Percentiles rank a stretch among this genome's conserved stretches.
Conservation (phyloP, 2,797 vertebrate genomes). For the Ficedula albicollis region DNA sequence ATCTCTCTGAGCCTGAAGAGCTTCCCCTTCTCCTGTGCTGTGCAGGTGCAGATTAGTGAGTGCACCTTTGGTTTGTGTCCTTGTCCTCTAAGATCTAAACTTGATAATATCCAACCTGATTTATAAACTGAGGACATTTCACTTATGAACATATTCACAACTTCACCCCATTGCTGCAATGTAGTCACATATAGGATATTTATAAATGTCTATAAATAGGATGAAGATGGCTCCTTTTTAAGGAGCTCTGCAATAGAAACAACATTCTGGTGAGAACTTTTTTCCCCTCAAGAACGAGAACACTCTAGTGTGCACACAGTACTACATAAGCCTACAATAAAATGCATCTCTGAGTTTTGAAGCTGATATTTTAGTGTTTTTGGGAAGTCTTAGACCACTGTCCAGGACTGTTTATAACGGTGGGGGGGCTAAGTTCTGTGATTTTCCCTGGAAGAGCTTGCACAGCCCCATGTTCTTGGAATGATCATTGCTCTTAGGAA, state of each 20-base stretch:
- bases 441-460: neutral
- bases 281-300: neutral
- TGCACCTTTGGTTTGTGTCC: neutral
- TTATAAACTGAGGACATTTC: neutral
- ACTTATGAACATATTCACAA: neutral
- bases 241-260: neutral
- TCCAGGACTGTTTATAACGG: accelerated
- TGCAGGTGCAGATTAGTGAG: neutral
- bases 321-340: neutral
- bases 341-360: neutral
- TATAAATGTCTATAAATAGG: neutral
- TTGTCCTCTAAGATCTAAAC: neutral
- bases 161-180: neutral
- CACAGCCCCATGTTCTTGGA: neutral
- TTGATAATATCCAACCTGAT: neutral
- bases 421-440: neutral
- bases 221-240: neutral
- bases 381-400: neutral
- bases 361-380: neutral
- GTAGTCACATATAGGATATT: neutral
- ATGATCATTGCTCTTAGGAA: neutral
- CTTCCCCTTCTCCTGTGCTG: neutral
- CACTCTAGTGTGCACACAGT: neutral
- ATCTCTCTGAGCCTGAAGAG: neutral
- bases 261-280: accelerated